Conservation (phyloP, 53 echinoderm and acorn worm species). For the Mesocentrotus franciscanus region DNA sequence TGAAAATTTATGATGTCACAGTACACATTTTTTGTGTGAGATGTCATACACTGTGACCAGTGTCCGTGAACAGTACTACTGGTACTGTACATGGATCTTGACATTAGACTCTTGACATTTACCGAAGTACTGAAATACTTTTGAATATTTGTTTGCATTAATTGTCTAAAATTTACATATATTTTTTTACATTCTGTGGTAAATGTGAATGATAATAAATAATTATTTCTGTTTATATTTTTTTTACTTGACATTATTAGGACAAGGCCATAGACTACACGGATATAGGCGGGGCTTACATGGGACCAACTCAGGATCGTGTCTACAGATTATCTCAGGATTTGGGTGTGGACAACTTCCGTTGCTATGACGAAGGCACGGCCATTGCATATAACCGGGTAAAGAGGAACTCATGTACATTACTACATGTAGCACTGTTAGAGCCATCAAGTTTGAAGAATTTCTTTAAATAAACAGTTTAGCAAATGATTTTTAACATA, state of each 20-base stretch:
- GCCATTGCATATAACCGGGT: conserved; percentile 49
- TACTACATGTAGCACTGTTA: not conserved
- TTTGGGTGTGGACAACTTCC: conserved; percentile 80
- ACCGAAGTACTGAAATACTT: too few relatives aligned
- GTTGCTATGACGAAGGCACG: conserved; percentile 52
- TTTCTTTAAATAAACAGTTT: too few relatives aligned
- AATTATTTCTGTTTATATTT: not conserved
- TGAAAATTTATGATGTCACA: too few relatives aligned
- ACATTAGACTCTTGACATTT: too few relatives aligned
- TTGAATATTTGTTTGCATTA: too few relatives aligned
- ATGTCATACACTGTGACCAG: too few relatives aligned
- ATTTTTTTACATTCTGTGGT: not conserved
- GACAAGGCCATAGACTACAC: conserved; percentile 77
- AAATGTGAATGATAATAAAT: not conserved
- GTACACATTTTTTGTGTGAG: too few relatives aligned
- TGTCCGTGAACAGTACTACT: too few relatives aligned
- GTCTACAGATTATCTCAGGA: conserved; percentile 79
- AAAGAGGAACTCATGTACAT: not conserved
- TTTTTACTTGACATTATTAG: conserved; percentile 22
- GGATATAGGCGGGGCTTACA: conserved; percentile 83
- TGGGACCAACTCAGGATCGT: conserved; percentile 85
- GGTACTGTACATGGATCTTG: too few relatives aligned
- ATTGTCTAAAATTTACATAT: not conserved
- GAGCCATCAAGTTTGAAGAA: too few relatives aligned
- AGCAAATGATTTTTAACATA: too few relatives aligned